Base-by-base conservation (phyloP, 1,140 invertebrate species). In the Bombus breviceps region DNA sequence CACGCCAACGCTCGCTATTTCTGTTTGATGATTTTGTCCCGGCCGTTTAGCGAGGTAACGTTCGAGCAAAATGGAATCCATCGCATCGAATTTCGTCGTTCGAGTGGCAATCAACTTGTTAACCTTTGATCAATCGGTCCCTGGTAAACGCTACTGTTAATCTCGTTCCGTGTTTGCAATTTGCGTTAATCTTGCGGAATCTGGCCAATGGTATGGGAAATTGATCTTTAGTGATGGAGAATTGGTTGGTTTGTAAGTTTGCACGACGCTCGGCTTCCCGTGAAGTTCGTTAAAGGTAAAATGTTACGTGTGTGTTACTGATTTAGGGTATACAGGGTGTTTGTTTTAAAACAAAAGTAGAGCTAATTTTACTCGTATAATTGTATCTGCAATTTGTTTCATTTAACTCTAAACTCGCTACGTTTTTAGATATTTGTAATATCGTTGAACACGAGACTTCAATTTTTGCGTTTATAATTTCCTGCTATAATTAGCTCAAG, bases 101-200 rank as follows among this genome's bases (percentile, higher is more conserved):
- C 25, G 28, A 39, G 39, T n/a, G 75, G 57, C 39, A 59, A n/a
- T 77, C 25, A 37, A 53, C 41, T 47, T 75, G 72, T 47, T 75
- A 53, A 75, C 41, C 43, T 75, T 47, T 34, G 73, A 75, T 53
- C 73, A 53, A 53, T 75, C n/a, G 32, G n/a, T 13, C 41, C 0
- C 12, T 25, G 32, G 25, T 9, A 32, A 34, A 15, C 43, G 6
- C 39, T 34, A 32, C 18, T 34, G 43, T 75, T 75, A 47, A 53
- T 75, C 41, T 34, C 43, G 43, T 18, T n/a, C n/a, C 43, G 43
- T 75, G n/a, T 75, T 53, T 75, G 73, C 43, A 53, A 53, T 75
- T 34, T 25, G n/a, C 32, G 43, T 6, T 34, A 53, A 75, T 75
- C 73, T 75, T 53, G 43, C n/a, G n/a, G 32, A 32, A 43, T 53